Evolutionary conservation across 2,113 vertebrate genomes (phyloP).

Genomic region (Craseonycteris thonglongyai): DNA sequence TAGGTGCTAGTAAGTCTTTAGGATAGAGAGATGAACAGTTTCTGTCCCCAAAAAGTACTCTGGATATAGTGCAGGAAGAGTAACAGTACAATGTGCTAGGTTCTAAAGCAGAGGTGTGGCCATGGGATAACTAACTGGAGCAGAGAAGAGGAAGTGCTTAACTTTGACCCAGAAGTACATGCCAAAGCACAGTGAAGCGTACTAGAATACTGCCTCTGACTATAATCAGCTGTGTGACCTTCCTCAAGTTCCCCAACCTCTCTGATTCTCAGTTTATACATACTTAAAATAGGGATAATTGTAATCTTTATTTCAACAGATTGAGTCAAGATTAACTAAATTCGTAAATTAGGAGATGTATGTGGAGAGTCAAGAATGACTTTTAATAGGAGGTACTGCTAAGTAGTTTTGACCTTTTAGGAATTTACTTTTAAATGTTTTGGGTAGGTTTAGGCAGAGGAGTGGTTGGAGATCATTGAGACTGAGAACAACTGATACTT

Average conservation of each 20-base stretch:
- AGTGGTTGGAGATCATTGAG: background rate
- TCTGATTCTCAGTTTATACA: background rate
- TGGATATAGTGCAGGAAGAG: background rate
- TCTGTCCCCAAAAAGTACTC: background rate
- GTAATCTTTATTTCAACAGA: background rate
- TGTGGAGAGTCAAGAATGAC: background rate
- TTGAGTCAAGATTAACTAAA: background rate
- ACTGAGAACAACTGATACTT: background rate
- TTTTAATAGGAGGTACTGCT: background rate
- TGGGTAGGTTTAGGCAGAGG: background rate
- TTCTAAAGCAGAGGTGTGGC: background rate
- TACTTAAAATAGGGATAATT: background rate
- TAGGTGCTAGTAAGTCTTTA: background rate
- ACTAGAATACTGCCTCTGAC: background rate
- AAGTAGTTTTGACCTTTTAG: background rate
- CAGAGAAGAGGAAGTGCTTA: background rate
- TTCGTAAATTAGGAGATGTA: background rate
- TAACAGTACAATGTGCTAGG: background rate
- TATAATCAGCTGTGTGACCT: background rate
- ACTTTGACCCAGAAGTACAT: background rate
- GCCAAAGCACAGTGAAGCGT: accelerated
- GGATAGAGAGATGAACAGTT: background rate
- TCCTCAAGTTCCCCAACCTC: background rate
- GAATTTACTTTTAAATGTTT: background rate
- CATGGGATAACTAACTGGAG: background rate